Evolutionary conservation across 2,888 invertebrate genomes (phyloP).

Genomic region (Latrodectus hesperus): DNA sequence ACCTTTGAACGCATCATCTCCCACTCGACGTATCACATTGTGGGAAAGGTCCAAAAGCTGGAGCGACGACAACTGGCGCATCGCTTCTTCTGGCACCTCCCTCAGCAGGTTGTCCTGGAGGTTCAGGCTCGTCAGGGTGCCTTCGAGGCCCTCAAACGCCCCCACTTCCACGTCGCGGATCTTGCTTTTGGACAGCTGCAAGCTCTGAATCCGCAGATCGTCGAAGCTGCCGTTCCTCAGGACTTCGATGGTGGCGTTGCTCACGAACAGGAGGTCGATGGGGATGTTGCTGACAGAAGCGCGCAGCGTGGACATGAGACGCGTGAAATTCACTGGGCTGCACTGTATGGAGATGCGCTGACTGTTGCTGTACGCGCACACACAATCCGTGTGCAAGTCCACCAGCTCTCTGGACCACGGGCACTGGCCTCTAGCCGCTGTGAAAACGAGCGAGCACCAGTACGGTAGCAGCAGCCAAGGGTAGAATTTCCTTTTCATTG

Average conservation of each 20-base stretch:
- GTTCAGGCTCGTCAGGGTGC: slow-evolving; percentile 86
- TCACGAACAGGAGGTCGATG: slow-evolving; percentile 91
- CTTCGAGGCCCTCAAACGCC: slow-evolving; percentile 82
- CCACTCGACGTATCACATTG: slow-evolving; percentile 84
- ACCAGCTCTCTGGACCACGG: slow-evolving; percentile 87
- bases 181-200: slow-evolving; percentile 74
- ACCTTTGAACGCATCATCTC: slow-evolving; percentile 83
- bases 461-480: background rate
- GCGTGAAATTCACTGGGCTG: slow-evolving; percentile 72
- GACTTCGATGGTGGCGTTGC: slow-evolving; percentile 83
- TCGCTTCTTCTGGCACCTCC: slow-evolving; percentile 85
- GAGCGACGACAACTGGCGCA: slow-evolving; percentile 82
- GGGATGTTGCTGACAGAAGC: slow-evolving; percentile 74
- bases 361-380: slow-evolving; percentile 90
- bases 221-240: slow-evolving; percentile 82
- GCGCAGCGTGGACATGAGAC: slow-evolving; percentile 81
- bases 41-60: slow-evolving; percentile 88
- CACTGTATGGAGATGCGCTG: slow-evolving; percentile 73
- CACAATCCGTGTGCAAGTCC: slow-evolving; percentile 87
- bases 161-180: slow-evolving; percentile 73
- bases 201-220: slow-evolving; percentile 78
- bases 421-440: slow-evolving; percentile 78
- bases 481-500: background rate
- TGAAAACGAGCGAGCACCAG: background rate
- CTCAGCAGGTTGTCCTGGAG: slow-evolving; percentile 80